These are phyloP conservation scores for Drosophila teissieri DNA, from an alignment of 1,140 invertebrate genomes.

Conservation along the genomic window DNA sequence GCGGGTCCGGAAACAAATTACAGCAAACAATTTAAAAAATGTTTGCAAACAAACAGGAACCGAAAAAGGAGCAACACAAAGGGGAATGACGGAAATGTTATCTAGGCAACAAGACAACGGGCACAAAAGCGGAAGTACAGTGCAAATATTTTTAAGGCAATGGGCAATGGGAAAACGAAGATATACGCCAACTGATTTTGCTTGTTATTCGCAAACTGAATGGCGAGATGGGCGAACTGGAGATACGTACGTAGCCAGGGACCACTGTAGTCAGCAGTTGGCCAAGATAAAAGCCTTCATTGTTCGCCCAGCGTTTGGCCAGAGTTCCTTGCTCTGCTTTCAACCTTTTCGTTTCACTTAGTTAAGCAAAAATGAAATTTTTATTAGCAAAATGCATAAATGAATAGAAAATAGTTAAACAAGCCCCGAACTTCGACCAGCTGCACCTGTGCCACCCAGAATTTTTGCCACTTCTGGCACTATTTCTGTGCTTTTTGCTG, in stretches of 20 bases:
- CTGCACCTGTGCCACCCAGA: conserved; percentile 32
- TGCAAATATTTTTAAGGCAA: background rate
- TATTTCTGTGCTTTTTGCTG: conserved; percentile 22
- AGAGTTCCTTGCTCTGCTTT: conserved; percentile 43
- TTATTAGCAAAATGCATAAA: conserved; percentile 82
- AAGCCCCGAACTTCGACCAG: conserved; percentile 31
- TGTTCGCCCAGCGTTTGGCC: conserved; percentile 5
- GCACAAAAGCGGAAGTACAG: conserved; percentile 47
- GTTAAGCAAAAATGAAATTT: conserved; percentile 81
- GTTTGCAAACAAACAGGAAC: conserved; percentile 77
- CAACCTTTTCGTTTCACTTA: conserved; percentile 82
- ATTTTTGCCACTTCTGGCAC: conserved; percentile 20
- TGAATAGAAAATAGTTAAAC: conserved; percentile 80
- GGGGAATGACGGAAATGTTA: conserved; percentile 72
- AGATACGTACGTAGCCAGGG: background rate
- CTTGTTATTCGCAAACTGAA: conserved; percentile 4
- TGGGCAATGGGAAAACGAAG: background rate
- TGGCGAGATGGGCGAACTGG: background rate
- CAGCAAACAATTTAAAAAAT: conserved; percentile 83
- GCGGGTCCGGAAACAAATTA: conserved; percentile 78
- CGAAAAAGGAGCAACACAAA: conserved; percentile 35
- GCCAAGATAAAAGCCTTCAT: conserved; percentile 67
- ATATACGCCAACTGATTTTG: conserved; percentile 1
- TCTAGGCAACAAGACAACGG: conserved; percentile 62
- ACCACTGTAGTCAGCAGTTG: conserved; percentile 42